Conservation (phyloP, 2,888 invertebrate genomes). For the Cybosia mesomella region DNA sequence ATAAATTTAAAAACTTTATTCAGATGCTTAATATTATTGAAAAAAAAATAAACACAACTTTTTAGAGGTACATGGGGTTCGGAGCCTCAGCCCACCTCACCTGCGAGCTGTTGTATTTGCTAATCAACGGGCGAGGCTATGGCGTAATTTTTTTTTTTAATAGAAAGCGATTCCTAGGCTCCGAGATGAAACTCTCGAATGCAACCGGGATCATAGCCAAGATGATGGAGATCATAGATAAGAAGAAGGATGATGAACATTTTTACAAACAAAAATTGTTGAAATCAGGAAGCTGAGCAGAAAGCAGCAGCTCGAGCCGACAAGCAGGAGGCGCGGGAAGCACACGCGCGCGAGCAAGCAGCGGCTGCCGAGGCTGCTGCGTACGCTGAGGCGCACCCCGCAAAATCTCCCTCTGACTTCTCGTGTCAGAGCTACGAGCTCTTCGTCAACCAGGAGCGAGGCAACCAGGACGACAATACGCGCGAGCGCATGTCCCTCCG, state of each 20-base stretch:
- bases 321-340: slow-evolving; percentile 87
- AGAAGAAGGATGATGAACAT: neutral
- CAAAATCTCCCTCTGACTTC: slow-evolving; percentile 96
- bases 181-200: neutral
- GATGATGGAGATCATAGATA: too few relatives aligned
- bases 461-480: slow-evolving; percentile 95
- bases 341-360: slow-evolving; percentile 88
- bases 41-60: too few relatives aligned
- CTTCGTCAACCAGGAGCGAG: slow-evolving; percentile 95
- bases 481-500: slow-evolving; percentile 97
- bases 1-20: too few relatives aligned
- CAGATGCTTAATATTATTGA: too few relatives aligned
- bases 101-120: too few relatives aligned
- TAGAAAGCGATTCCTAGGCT: neutral
- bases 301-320: slow-evolving; percentile 91
- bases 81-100: too few relatives aligned
- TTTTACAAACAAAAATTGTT: neutral
- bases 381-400: slow-evolving; percentile 88
- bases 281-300: slow-evolving; percentile 92
- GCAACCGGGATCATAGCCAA: neutral
- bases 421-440: slow-evolving; percentile 97
- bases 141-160: too few relatives aligned
- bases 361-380: slow-evolving; percentile 89
- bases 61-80: too few relatives aligned
- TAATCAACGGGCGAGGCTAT: too few relatives aligned